Evolutionary conservation across 1,140 invertebrate species (phyloP).

Genomic region (Tetramorium alpestre): DNA sequence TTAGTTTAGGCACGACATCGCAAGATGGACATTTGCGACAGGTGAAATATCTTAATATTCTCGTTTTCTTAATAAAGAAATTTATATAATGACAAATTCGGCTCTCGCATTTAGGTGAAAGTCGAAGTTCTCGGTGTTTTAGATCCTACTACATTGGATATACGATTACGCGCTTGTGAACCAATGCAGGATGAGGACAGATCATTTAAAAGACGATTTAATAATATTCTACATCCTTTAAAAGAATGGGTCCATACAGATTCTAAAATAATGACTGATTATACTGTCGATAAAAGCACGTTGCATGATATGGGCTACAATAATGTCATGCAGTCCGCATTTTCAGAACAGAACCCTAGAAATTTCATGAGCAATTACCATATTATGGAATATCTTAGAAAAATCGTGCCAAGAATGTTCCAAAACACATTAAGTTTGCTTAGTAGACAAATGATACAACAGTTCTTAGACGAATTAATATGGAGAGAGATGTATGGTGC

Average conservation of each 20-base stretch:
- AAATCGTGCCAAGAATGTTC: constrained; percentile 95
- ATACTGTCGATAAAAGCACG: constrained; percentile 92
- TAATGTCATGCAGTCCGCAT: constrained; percentile 89
- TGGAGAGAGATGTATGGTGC: constrained; percentile 92
- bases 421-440: constrained; percentile 94
- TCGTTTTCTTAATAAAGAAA: not conserved
- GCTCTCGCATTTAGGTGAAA: constrained; percentile 87
- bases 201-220: constrained; percentile 90
- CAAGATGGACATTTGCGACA: constrained; percentile 93
- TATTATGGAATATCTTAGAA: constrained; percentile 94
- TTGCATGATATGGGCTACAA: constrained; percentile 92
- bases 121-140: constrained; percentile 95
- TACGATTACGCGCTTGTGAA: constrained; percentile 93
- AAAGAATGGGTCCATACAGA: constrained; percentile 91
- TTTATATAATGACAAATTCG: constrained; percentile 15
- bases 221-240: constrained; percentile 92
- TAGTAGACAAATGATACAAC: constrained; percentile 94
- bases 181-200: constrained; percentile 91
- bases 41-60: constrained; percentile 67
- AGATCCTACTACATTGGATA: constrained; percentile 90
- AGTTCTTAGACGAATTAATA: constrained; percentile 95
- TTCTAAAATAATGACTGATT: constrained; percentile 92
- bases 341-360: constrained; percentile 87
- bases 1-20: constrained; percentile 94
- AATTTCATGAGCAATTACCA: constrained; percentile 89